These are phyloP conservation scores for Drymodes brunneopygia DNA, from an alignment of 2,113 vertebrate genomes.

Conservation along the genomic window DNA sequence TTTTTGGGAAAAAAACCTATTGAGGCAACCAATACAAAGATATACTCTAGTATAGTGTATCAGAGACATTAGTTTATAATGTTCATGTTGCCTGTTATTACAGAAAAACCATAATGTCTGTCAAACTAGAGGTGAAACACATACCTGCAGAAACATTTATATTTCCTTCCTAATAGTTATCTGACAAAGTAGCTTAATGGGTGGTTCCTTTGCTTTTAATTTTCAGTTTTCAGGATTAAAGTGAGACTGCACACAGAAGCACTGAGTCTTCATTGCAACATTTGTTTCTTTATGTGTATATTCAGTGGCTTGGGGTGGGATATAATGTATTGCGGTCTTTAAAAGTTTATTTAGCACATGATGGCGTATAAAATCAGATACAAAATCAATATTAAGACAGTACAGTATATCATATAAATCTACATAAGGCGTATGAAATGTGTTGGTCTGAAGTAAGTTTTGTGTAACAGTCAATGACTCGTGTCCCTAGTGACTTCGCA, in stretches of 20 bases:
- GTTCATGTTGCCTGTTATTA: not conserved
- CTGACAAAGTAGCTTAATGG: not conserved
- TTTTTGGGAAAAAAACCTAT: not conserved
- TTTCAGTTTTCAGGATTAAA: not conserved
- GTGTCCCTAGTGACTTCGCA: not conserved
- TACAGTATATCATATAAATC: rapidly evolving
- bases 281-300: not conserved
- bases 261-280: not conserved
- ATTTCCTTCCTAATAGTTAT: not conserved
- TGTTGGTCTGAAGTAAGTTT: not conserved
- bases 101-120: not conserved
- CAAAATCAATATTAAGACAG: not conserved
- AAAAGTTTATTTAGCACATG: not conserved
- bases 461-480: not conserved
- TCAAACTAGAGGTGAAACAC: not conserved
- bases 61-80: not conserved
- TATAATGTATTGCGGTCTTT: not conserved
- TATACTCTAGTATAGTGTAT: not conserved
- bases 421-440: not conserved
- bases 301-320: not conserved
- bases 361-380: not conserved
- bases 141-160: rapidly evolving
- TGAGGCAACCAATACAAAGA: not conserved
- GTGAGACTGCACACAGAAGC: not conserved
- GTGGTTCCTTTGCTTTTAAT: not conserved